Base-by-base conservation (phyloP, 1,140 invertebrate genomes). In the Halictus rubicundus region DNA sequence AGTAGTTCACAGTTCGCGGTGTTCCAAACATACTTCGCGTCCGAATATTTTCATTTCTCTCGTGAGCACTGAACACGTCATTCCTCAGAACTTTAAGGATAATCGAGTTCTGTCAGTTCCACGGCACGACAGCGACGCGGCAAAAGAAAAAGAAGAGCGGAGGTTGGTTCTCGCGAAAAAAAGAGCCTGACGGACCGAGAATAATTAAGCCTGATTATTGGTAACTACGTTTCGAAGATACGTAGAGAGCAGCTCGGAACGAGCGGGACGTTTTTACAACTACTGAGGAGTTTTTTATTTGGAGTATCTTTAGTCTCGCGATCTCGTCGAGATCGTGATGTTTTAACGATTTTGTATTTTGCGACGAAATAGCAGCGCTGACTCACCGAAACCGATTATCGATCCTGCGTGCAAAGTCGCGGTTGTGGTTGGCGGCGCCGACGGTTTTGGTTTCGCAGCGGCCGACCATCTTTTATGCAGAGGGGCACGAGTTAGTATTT, bases 401-500 rank as follows among this genome's bases (percentile, higher is more conserved):
- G 27, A 79, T 9, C 63, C 78, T 7, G 0, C 1, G 0, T 79
- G 91, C 27, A 94, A 94, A 81, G 90, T 93, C 57, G 94, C 91
- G 7, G 81, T 94, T 19, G 85, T 94, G 14, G 92, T 94, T 2
- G 94, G 94, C 7, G 94, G 91, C 12, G 92, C 93, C 5, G 89
- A 91, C n/a, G 94, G 93, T 6, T 90, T 94, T 6, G 94, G 94
- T 23, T 90, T 90, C 69, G 91, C 92, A 10, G 93, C 93, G 68
- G 88, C 89, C 54, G 89, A 93, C 78, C 91, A 92, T 63, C 85
- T 94, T 1, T 81, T 94, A 19, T 90, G 91, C 65, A 88, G 91
- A 27, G 92, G 92, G n/a, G 92, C 92, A 4, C 92, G 61, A 91
- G 80, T 77, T 54, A 54, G 69, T 70, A 27, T 23, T 23, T 87